Conservation (phyloP, 2,888 invertebrate species). For the Drosophila demipolita region DNA sequence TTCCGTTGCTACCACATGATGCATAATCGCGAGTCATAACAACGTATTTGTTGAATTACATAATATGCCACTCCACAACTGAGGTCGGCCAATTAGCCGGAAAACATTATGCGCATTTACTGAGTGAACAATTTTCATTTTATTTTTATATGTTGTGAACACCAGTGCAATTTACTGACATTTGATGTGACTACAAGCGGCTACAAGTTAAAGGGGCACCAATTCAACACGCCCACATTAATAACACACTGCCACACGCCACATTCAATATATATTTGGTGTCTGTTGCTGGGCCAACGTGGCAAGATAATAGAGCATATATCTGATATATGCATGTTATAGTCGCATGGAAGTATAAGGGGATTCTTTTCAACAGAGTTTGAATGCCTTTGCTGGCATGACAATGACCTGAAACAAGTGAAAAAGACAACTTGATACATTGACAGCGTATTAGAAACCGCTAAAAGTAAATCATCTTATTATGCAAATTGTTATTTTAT, state of each 20-base stretch:
- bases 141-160: slow-evolving; percentile 24
- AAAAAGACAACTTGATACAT: slow-evolving; percentile 32
- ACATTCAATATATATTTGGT: slow-evolving; percentile 4
- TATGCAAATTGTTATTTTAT: slow-evolving; percentile 75
- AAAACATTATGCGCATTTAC: slow-evolving; percentile 9
- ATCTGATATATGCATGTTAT: slow-evolving; percentile 4
- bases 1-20: background rate
- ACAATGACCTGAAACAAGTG: slow-evolving; percentile 36
- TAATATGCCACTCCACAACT: background rate
- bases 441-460: slow-evolving; percentile 38
- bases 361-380: slow-evolving; percentile 30
- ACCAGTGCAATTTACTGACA: slow-evolving; percentile 33
- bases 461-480: slow-evolving; percentile 66
- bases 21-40: background rate
- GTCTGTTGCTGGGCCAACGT: slow-evolving; percentile 47
- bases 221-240: background rate
- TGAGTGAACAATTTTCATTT: background rate
- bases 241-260: slow-evolving; percentile 1
- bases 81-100: slow-evolving; percentile 28
- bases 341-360: slow-evolving; percentile 3
- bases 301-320: slow-evolving; percentile 12
- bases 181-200: slow-evolving; percentile 21
- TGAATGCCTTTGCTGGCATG: slow-evolving; percentile 37
- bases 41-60: background rate
- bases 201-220: background rate